A percentile compares a stretch with the other conserved stretches of the same genome.
Conservation (phyloP, 2,113 vertebrate genomes). For the Gambusia holbrooki region DNA sequence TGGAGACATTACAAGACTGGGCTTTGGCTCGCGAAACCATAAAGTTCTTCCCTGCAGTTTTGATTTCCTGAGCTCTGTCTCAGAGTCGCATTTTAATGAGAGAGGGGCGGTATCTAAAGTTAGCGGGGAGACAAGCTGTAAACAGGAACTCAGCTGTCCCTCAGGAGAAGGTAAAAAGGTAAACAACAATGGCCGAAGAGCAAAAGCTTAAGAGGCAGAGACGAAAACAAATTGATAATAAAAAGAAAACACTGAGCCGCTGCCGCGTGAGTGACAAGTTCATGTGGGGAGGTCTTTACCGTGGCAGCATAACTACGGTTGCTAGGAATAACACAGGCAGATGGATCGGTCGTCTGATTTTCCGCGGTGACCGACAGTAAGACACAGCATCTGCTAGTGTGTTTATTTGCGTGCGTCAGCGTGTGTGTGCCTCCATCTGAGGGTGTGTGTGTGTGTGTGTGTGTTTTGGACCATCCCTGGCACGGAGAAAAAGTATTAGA, state of each 20-base stretch:
- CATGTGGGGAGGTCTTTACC: slow-evolving; percentile 82
- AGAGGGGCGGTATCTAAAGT: slow-evolving; percentile 41
- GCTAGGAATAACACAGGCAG: slow-evolving; percentile 88
- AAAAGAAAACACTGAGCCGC: slow-evolving; percentile 38
- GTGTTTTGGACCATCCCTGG: slow-evolving; percentile 77
- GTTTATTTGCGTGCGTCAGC: slow-evolving; percentile 43
- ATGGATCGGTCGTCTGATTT: slow-evolving; percentile 82
- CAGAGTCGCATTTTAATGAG: slow-evolving; percentile 19
- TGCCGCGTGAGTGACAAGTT: slow-evolving; percentile 85
- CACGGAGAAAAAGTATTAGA: slow-evolving; percentile 84
- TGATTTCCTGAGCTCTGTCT: slow-evolving; percentile 15
- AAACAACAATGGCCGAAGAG: slow-evolving; percentile 11
- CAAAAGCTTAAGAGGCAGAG: neutral
- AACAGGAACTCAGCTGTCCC: slow-evolving; percentile 55
- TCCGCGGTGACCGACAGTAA: slow-evolving; percentile 75
- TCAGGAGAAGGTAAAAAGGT: slow-evolving; percentile 24
- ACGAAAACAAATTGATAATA: slow-evolving; percentile 12
- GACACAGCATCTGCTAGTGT: slow-evolving; percentile 57
- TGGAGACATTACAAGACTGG: slow-evolving; percentile 13
- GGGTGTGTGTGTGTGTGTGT: slow-evolving; percentile 30
- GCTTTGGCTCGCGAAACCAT: neutral
- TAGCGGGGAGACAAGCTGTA: slow-evolving; percentile 37
- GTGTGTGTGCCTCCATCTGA: slow-evolving; percentile 27
- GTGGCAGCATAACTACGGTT: slow-evolving; percentile 86
- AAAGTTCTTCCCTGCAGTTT: slow-evolving; percentile 14